These are phyloP conservation scores for Brachionus sp. DNA, from an alignment of 1,140 invertebrate species.

Conservation along the genomic window DNA sequence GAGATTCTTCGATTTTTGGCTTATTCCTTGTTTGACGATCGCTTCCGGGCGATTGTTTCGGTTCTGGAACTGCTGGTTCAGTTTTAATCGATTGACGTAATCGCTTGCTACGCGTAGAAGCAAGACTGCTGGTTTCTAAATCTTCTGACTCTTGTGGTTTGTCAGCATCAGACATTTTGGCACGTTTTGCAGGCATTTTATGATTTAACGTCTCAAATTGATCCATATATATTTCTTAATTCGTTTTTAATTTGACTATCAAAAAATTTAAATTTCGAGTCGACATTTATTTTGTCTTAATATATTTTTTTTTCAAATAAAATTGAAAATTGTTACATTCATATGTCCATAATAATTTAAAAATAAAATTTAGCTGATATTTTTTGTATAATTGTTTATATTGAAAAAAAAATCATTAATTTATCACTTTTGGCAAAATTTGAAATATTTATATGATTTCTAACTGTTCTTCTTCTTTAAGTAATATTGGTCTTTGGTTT, in stretches of 20 bases:
- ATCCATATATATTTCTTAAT: neutral
- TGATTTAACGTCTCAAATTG: neutral
- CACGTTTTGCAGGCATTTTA: conserved; percentile 24
- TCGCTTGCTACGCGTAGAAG: neutral
- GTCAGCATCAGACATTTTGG: neutral
- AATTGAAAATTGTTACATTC: too few species aligned
- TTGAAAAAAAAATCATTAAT: too few species aligned
- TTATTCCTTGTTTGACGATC: conserved; percentile 13
- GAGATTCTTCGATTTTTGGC: neutral
- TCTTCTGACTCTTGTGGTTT: neutral
- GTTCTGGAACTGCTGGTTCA: neutral
- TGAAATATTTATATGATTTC: too few species aligned
- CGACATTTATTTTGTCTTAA: neutral
- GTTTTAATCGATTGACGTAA: neutral
- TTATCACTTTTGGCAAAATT: too few species aligned
- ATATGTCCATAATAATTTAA: too few species aligned
- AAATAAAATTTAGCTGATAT: too few species aligned
- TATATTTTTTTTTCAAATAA: too few species aligned
- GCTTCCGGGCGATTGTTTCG: neutral
- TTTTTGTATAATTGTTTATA: too few species aligned
- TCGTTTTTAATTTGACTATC: neutral
- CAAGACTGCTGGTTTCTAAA: neutral
- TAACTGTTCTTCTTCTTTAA: too few species aligned
- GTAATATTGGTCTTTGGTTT: too few species aligned
- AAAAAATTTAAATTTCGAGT: neutral